These are phyloP conservation scores for Agrilus mali DNA, from an alignment of 2,888 invertebrate genomes.

Conservation along the genomic window DNA sequence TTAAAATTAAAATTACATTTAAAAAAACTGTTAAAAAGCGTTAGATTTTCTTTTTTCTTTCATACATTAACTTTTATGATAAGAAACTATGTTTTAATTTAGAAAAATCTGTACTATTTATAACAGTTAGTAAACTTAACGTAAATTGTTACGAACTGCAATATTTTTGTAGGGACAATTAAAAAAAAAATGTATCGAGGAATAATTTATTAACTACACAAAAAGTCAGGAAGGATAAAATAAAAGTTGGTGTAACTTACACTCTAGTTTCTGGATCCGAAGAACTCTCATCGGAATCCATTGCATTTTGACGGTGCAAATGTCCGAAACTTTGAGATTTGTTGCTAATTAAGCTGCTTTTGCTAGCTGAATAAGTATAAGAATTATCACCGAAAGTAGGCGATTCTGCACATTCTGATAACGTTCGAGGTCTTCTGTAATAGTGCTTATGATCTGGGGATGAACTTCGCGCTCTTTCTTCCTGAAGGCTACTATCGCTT, in stretches of 20 bases:
- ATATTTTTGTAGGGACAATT: too few relatives aligned
- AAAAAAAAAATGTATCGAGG: too few relatives aligned
- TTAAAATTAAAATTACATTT: too few relatives aligned
- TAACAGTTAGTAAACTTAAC: too few relatives aligned
- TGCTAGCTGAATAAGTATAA: slow-evolving; percentile 17
- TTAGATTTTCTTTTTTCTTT: too few relatives aligned
- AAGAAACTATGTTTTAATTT: too few relatives aligned
- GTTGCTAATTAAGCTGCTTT: slow-evolving; percentile 22
- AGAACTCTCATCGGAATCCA: slow-evolving; percentile 27
- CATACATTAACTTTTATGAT: too few relatives aligned
- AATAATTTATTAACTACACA: too few relatives aligned
- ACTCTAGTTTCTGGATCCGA: slow-evolving; percentile 19
- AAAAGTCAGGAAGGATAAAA: too few relatives aligned
- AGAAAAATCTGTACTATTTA: too few relatives aligned
- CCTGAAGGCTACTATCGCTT: slow-evolving; percentile 4
- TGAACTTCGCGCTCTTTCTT: slow-evolving; percentile 1
- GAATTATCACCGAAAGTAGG: slow-evolving; percentile 16
- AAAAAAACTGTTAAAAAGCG: too few relatives aligned
- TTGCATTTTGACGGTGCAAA: slow-evolving; percentile 26
- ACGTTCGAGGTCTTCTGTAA: slow-evolving; percentile 18
- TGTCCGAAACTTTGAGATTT: slow-evolving; percentile 23
- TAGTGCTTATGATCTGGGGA: slow-evolving; percentile 4
- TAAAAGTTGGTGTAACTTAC: neutral
- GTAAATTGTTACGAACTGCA: too few relatives aligned
- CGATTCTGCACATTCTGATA: slow-evolving; percentile 23